Evolutionary conservation across 1,140 invertebrate genomes (phyloP).

Genomic region (Drosophila mayri): DNA sequence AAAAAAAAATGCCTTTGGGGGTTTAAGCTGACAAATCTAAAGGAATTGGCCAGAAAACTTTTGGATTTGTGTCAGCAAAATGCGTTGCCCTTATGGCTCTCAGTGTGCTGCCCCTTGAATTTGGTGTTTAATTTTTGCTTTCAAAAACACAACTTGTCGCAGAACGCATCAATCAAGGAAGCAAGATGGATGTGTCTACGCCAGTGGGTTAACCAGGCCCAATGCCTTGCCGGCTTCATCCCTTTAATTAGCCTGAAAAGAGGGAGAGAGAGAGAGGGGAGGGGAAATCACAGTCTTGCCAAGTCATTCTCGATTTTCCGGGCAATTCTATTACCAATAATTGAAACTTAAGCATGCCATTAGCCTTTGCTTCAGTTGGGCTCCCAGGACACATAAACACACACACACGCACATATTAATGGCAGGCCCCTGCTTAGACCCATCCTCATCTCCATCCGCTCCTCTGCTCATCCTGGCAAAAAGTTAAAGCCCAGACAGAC

Average conservation of each 20-base stretch:
- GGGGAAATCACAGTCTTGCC: conserved; percentile 26
- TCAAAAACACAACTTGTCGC: conserved; percentile 42
- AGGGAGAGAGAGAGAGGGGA: no score
- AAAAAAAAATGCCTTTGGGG: neutral
- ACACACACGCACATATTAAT: conserved; percentile 25
- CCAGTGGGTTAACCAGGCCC: conserved; percentile 29
- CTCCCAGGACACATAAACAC: conserved; percentile 52
- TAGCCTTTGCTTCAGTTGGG: conserved; percentile 65
- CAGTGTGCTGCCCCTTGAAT: neutral
- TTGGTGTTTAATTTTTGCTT: conserved; percentile 43
- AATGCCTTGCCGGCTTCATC: neutral
- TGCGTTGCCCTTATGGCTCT: neutral
- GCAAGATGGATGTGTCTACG: conserved; percentile 43
- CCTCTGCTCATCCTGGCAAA: neutral
- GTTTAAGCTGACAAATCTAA: conserved; percentile 44
- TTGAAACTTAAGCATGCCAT: conserved; percentile 80
- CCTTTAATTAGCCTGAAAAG: conserved; percentile 26
- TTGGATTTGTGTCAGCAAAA: conserved; percentile 36
- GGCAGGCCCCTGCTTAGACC: neutral
- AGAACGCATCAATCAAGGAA: conserved; percentile 44
- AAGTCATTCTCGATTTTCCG: conserved; percentile 53
- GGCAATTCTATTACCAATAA: conserved; percentile 76
- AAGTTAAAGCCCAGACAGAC: conserved; percentile 23
- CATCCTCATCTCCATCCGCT: neutral
- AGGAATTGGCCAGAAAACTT: conserved; percentile 38